These are phyloP conservation scores for Micrasema minimum DNA, from an alignment of 1,140 invertebrate genomes.

Conservation along the genomic window DNA sequence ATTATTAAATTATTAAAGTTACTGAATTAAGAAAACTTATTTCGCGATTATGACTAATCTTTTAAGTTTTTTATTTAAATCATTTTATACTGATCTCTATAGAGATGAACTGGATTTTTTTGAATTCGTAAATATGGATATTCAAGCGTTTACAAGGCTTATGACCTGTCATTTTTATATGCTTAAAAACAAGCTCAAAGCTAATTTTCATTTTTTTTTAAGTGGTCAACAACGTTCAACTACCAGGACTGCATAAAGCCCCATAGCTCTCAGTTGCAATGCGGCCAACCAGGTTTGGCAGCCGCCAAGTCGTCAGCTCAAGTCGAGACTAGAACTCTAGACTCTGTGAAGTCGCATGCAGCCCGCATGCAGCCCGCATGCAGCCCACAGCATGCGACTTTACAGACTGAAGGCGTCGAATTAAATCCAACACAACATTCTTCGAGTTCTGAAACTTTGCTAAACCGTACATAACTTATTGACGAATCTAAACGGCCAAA, in stretches of 20 bases:
- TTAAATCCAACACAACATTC: constrained; percentile 26
- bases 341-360: neutral
- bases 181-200: too few relatives aligned
- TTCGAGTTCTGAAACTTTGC: constrained; percentile 16
- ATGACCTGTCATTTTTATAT: too few relatives aligned
- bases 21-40: too few relatives aligned
- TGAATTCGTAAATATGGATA: too few relatives aligned
- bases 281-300: constrained; percentile 8
- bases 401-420: constrained; percentile 27
- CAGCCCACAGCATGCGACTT: constrained; percentile 24
- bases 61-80: too few relatives aligned
- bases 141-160: too few relatives aligned
- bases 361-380: neutral
- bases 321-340: neutral
- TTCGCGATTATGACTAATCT: too few relatives aligned
- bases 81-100: too few relatives aligned
- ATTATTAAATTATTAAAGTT: too few relatives aligned
- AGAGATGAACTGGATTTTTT: too few relatives aligned
- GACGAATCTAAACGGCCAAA: constrained; percentile 3
- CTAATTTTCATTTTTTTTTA: too few relatives aligned
- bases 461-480: constrained; percentile 22
- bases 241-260: constrained; percentile 11
- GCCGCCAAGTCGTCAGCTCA: neutral
- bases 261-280: constrained; percentile 20
- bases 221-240: too few relatives aligned